Evolutionary conservation across 2,113 vertebrate genomes (phyloP), one percentile per base, ranked within the genome.

Genomic region (Anguilla rostrata): DNA sequence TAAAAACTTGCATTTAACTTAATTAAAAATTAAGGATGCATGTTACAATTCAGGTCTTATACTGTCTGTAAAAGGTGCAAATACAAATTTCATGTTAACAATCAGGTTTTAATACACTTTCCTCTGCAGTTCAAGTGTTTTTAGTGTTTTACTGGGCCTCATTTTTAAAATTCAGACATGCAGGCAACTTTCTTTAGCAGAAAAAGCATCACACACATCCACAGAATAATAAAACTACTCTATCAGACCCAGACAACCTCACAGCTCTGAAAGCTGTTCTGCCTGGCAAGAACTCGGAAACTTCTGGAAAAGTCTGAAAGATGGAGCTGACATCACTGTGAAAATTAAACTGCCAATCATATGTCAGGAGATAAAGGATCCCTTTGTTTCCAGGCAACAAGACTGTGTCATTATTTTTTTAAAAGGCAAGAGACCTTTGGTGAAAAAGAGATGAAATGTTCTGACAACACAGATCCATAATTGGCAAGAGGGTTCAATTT

Each of bases 401-500:
- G 18, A 81, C 79, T 49, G 53, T 84, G 81, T 60, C 84, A 84
- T 78, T 46, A 78, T 87, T 34, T 34, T 34, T 0, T 66, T 78
- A 85, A 87, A 84, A 63, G 85, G 39, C 60, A 56, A 85, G 78
- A 41, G 15, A 84, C 86, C 20, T 71, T 39, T 39, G 20, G 56
- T 39, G 83, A 84, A 22, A 81, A 20, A 86, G 66, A 83, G 49
- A 85, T n/a, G 9, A 63, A 82, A 81, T 57, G 11, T 18, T 43
- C 66, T 34, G 26, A 83, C 22, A 83, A 40, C n/a, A 79, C 81
- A 84, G 39, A 41, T 2, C 46, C 14, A 75, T 87, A 56, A 87
- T 89, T 34, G 89, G 86, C 71, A 92, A 75, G 66, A 92, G 87
- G 90, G 94, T 90, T 89, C 22, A 87, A 90, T 84, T 90, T 92